These are phyloP conservation scores for Pseudochirops cupreus DNA, from an alignment of 2,797 vertebrate genomes.

Conservation along the genomic window DNA sequence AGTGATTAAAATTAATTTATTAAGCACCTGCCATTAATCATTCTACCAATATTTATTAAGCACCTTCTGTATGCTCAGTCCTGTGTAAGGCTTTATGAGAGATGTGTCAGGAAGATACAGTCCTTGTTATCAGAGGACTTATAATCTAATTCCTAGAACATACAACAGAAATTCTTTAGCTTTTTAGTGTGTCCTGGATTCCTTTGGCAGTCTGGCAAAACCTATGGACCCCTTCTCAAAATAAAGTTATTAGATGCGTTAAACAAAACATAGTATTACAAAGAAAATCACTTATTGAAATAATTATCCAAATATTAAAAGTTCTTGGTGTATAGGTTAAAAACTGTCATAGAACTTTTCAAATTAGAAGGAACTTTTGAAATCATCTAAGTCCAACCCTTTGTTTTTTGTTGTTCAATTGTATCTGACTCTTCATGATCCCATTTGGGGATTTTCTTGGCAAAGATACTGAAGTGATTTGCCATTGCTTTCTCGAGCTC, in stretches of 20 bases:
- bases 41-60: neutral
- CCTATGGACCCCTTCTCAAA: neutral
- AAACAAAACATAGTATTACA: neutral
- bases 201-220: neutral
- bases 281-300: neutral
- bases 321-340: neutral
- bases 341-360: neutral
- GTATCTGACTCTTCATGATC: neutral
- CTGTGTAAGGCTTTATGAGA: neutral
- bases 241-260: neutral
- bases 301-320: neutral
- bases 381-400: neutral
- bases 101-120: neutral
- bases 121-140: neutral
- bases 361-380: neutral
- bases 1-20: neutral
- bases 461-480: neutral
- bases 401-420: neutral
- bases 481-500: neutral
- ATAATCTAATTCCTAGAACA: neutral
- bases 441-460: neutral
- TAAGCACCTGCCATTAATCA: neutral
- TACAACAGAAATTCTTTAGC: neutral
- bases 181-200: neutral
- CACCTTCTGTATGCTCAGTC: neutral